phyloP scores from a whole-genome alignment of 2,888 invertebrate species.

The Dryadula phaetusa region DNA sequence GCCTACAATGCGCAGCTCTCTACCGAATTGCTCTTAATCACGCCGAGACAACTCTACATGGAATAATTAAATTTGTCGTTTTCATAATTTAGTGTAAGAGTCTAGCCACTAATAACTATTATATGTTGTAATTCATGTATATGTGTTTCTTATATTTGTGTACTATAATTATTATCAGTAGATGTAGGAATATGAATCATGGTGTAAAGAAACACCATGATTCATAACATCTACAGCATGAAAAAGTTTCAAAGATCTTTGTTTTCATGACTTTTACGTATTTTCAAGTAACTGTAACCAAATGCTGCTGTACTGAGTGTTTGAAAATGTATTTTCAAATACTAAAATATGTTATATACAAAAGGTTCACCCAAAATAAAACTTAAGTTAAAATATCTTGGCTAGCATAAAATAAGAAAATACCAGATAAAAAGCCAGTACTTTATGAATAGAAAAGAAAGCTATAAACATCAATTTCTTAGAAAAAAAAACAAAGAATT shows the following conservation, averaged over 20 bases:
- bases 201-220: too few species aligned
- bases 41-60: slow-evolving; percentile 40
- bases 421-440: not conserved
- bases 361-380: too few species aligned
- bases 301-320: too few species aligned
- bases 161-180: slow-evolving; percentile 2
- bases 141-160: not conserved
- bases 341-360: too few species aligned
- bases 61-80: slow-evolving; percentile 43
- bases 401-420: not conserved
- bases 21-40: slow-evolving; percentile 42
- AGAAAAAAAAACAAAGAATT: slow-evolving; percentile 14
- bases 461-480: slow-evolving; percentile 14
- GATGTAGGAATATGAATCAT: too few species aligned
- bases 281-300: too few species aligned
- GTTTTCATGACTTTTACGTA: too few species aligned
- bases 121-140: not conserved
- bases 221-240: too few species aligned
- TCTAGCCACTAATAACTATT: slow-evolving; percentile 11
- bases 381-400: not conserved
- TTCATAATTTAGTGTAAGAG: slow-evolving; percentile 34
- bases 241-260: too few species aligned
- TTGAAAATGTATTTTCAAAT: too few species aligned
- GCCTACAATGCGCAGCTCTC: slow-evolving; percentile 34
- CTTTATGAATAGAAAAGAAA: not conserved